Evolutionary conservation across 1,140 invertebrate species (phyloP).

Genomic region (Calephelis nemesis): DNA sequence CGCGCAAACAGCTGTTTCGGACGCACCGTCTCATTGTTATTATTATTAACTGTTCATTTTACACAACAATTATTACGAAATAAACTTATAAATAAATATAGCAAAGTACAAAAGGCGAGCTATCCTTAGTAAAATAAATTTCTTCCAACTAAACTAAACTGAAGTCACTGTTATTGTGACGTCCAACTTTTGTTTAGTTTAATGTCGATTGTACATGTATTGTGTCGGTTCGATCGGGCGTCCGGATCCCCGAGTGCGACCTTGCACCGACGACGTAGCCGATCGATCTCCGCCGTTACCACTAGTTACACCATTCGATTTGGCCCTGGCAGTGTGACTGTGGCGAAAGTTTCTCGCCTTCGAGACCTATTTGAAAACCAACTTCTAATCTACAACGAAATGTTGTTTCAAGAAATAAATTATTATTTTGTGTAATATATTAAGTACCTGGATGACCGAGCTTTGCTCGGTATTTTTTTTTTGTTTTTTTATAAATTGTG

Average conservation of each 20-base stretch:
- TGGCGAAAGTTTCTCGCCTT: conserved; percentile 9
- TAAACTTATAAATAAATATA: too few relatives aligned
- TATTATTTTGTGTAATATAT: too few relatives aligned
- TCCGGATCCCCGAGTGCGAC: neutral
- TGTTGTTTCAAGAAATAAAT: too few relatives aligned
- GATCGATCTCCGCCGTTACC: conserved; percentile 1
- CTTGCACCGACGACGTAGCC: neutral
- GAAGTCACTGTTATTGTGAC: conserved; percentile 1
- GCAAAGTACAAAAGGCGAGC: too few relatives aligned
- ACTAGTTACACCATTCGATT: neutral
- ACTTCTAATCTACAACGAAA: neutral
- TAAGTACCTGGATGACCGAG: too few relatives aligned
- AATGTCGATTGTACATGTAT: neutral
- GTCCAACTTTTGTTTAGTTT: conserved; percentile 2
- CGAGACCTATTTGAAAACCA: conserved; percentile 4
- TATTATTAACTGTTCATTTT: neutral
- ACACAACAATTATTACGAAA: neutral
- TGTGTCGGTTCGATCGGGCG: neutral
- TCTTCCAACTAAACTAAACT: neutral
- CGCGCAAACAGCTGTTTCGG: conserved; percentile 53
- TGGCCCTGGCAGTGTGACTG: conserved; percentile 11
- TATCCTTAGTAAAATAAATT: too few relatives aligned
- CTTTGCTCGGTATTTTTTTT: too few relatives aligned
- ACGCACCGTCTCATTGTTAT: conserved; percentile 1
- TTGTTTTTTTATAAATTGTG: too few relatives aligned